Base-by-base conservation (phyloP, 2,113 vertebrate species). In the Ctenomys sociabilis region DNA sequence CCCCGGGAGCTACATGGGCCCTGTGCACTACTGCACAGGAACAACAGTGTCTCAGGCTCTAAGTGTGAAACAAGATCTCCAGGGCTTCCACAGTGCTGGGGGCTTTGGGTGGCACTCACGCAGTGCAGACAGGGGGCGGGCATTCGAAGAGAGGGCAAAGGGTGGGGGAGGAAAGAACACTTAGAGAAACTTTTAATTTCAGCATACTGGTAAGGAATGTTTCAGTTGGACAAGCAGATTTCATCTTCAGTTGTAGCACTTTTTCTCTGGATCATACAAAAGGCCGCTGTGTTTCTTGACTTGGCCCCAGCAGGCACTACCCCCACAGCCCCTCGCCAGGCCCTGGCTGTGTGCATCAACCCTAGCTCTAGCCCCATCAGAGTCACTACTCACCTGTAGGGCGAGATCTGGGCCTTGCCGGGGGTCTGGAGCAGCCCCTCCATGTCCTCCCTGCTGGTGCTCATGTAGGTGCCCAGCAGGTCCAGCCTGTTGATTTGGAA, bases 361-460 rank as follows among this genome's bases (percentile, higher is more conserved):
- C 61, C 12, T 17, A 26, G 22, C 30, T 78, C 66, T 72, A 19
- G 0, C 22, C 32, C 64, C 2, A 30, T 0, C 26, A 5, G 26
- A 26, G 13, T 43, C 13, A 43, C 26, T 66, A 68, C 94, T 84
- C 59, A 98, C 98, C 98, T 98, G 93, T 98, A 98, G 24, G 91
- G 1, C 22, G 98, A 98, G 86, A 98, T 94, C 59, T 64, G 85
- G 52, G 98, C 98, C 73, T 52, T 97, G 93, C 75, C 96, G 0
- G 9, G 97, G 19, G 6, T n/a, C 85, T 26, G 95, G 37, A 98
- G 97, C 68, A 97, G 95, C 1, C 11, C 70, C 26, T 77, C 49
- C 95, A 99, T 96, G 77, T 98, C 88, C 14, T 93, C 45, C 17
- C 17, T 63, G 68, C 75, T 98, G 73, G 88, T 97, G 28, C 32